These are phyloP conservation scores for Caenorhabditis sp. DNA, from an alignment of 2,888 invertebrate genomes.

Conservation along the genomic window DNA sequence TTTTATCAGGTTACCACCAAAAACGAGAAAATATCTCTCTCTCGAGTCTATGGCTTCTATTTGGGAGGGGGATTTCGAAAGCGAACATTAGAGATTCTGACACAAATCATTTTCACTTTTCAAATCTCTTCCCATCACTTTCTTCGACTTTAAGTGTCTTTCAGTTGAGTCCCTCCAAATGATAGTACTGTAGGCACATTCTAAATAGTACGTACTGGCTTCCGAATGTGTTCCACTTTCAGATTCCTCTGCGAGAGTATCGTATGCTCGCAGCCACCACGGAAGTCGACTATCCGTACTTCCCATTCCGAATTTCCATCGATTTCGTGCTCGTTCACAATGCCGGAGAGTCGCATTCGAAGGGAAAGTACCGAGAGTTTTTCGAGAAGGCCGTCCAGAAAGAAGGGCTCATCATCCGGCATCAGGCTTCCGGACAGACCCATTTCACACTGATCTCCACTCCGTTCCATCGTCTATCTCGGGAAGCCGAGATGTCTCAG, in stretches of 20 bases:
- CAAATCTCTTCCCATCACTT: not conserved
- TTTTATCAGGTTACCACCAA: conserved; percentile 1
- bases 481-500: conserved; percentile 62
- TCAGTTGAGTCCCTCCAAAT: too few species aligned
- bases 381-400: conserved; percentile 58
- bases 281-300: conserved; percentile 69
- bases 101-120: not conserved
- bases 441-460: conserved; percentile 66
- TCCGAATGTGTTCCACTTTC: too few species aligned
- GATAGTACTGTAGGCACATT: too few species aligned
- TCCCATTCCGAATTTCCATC: conserved; percentile 65
- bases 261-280: conserved; percentile 52
- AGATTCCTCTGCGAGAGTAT: conserved; percentile 47
- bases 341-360: conserved; percentile 8
- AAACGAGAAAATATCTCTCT: not conserved
- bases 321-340: conserved; percentile 66
- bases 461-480: conserved; percentile 64
- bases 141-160: too few species aligned
- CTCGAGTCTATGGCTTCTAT: too few species aligned
- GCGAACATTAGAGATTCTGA: not conserved
- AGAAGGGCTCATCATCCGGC: conserved; percentile 62
- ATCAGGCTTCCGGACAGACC: conserved; percentile 53
- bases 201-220: too few species aligned
- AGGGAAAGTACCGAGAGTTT: conserved; percentile 38
- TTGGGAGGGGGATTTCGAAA: too few species aligned